A percentile compares a stretch with the other conserved stretches of the same genome.
These are phyloP conservation scores for Ophion ellenae DNA, from an alignment of 2,888 invertebrate species.

Conservation along the genomic window DNA sequence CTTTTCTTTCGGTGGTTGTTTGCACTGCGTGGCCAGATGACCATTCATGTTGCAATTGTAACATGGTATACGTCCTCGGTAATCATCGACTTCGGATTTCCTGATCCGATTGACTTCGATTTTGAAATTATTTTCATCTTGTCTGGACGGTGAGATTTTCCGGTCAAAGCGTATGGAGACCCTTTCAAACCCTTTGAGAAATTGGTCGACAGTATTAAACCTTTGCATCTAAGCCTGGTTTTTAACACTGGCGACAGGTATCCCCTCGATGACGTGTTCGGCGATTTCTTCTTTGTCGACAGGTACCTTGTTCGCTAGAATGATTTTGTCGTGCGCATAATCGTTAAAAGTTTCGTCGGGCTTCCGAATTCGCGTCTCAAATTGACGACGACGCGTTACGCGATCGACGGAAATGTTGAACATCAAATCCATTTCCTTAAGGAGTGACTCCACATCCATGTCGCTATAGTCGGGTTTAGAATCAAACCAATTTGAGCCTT, in stretches of 20 bases:
- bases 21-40: neutral
- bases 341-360: too few species aligned
- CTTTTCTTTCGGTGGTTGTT: neutral
- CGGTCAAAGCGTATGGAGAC: slow-evolving; percentile 4
- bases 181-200: slow-evolving; percentile 3
- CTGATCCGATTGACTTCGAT: neutral
- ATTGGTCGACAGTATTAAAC: neutral
- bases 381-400: too few species aligned
- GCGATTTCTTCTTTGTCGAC: too few species aligned
- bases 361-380: too few species aligned
- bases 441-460: too few species aligned
- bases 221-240: slow-evolving; percentile 13
- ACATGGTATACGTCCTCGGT: neutral
- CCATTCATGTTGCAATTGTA: slow-evolving; percentile 8
- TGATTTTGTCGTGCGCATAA: too few species aligned
- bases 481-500: too few species aligned
- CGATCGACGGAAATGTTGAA: too few species aligned
- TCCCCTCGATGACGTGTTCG: neutral
- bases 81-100: neutral
- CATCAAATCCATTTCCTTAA: too few species aligned
- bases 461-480: too few species aligned
- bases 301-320: too few species aligned
- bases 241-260: neutral
- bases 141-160: neutral
- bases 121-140: neutral